These are phyloP conservation scores for Dasypus novemcinctus DNA, from an alignment of 2,113 vertebrate genomes.

Conservation along the genomic window DNA sequence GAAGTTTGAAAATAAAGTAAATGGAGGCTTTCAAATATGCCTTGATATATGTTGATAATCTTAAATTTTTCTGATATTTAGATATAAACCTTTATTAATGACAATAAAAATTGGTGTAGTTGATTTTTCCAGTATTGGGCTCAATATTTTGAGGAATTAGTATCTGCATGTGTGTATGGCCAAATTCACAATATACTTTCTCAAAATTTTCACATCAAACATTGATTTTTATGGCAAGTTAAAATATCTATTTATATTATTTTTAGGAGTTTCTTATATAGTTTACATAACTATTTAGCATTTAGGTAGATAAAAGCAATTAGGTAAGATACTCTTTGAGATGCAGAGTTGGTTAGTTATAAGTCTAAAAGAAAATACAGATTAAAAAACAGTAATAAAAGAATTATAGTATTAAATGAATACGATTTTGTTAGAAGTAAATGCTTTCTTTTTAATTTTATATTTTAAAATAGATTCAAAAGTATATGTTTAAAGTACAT, in stretches of 20 bases:
- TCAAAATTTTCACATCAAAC: neutral
- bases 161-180: neutral
- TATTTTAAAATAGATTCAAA: conserved; percentile 27
- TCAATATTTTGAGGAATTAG: neutral
- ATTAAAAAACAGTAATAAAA: neutral
- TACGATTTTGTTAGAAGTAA: neutral
- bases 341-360: neutral
- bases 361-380: neutral
- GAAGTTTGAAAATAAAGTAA: conserved; percentile 81
- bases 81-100: conserved; percentile 54
- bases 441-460: neutral
- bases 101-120: neutral
- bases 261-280: conserved; percentile 58
- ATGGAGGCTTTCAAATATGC: conserved; percentile 64
- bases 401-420: neutral
- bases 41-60: conserved; percentile 64
- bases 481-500: neutral
- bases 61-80: conserved; percentile 46
- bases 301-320: conserved; percentile 37
- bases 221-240: conserved; percentile 33
- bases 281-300: neutral
- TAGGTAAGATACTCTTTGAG: neutral
- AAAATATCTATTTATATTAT: conserved; percentile 44
- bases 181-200: neutral
- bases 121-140: neutral